Evolutionary conservation across 2,888 invertebrate species (phyloP), one percentile per base, ranked within the genome.

Genomic region (Dorcus parallelipipedus): DNA sequence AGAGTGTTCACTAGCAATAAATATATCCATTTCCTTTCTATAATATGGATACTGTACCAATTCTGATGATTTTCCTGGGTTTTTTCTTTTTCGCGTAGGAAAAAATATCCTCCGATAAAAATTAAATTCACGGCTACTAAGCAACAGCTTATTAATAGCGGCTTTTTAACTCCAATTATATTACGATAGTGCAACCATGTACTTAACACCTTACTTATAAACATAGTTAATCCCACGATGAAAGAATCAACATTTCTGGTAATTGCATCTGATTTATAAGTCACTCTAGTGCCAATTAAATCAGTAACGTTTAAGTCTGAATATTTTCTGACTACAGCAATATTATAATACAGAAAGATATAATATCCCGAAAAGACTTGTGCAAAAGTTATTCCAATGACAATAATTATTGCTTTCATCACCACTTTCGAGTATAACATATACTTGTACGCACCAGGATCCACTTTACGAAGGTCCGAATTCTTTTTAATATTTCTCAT

Each of bases 371-470:
- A 62, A 56, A 67, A 67, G 5, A 67, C 66, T 60, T 67, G 64
- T n/a, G 69, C 65, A 10, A 68, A 57, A 9, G 55, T 58, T 6
- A 72, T 54, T 5, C 58, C 64, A 2, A 65, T 9, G 3, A 71
- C 60, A n/a, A 71, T 67, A 6, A 69, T 9, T 9, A 71, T 42
- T 3, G 65, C 68, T 61, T 67, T 71, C 45, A 63, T 58, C 5
- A 74, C 71, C 4, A 68, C 71, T 53, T 65, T 67, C 5, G 66
- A 61, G 26, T 62, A 62, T 9, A 74, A 52, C 69, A 74, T 71
- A 50, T 69, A 69, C 41, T 57, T 62, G 49, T 63, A 59, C 14
- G 67, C 59, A 9, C 62, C 64, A 0, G 65, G 53, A 43, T 64
- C 65, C 10, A 65, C 47, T 43, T 62, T 63, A 9, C 63, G 41